Base-by-base conservation (phyloP, 2,797 vertebrate species). In the Pseudochromis fuscus region DNA sequence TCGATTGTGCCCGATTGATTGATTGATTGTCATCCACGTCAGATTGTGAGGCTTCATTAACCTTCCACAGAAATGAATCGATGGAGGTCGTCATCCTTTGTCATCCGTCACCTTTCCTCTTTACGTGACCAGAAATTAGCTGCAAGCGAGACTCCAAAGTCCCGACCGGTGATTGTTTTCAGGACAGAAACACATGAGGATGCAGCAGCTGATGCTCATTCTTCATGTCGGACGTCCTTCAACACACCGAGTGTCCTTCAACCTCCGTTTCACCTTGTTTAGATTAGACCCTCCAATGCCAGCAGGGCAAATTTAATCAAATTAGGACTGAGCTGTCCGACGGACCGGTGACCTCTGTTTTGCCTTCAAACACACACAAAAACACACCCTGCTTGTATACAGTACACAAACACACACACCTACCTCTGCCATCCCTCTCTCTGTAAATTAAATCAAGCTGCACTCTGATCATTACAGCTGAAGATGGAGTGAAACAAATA, bases 271-370 rank as follows among this genome's bases (percentile, higher is more conserved):
- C 72, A 82, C 78, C 74, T 82, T 80, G 77, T 81, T 80, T 63
- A 75, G 28, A 87, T 83, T 19, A 50, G 56, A 74, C 68, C 63
- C 56, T 13, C 27, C 42, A 31, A 52, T 49, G 55, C 59, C 75
- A 55, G 4, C 1, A 33, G 73, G 77, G 72, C 74, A 75, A 80
- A 88, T 79, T 84, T 72, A 87, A 89, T 92, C 75, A 79, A 82
- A 91, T 88, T 83, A 88, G 13, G 44, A 48, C 48, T 1, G 60
- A 79, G 72, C 72, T 82, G 79, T 77, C 69, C 50, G 3, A 53
- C 63, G 64, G 55, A 72, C 62, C 68, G n/a, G 55, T 61, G 68
- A 88, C 86, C 85, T 87, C 70, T 58, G 68, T 19, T 64, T 57
- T 55, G 50, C 79, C 60, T 63, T 13, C 37, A n/a, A n/a, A n/a